phyloP scores from a whole-genome alignment of 2,888 invertebrate species.

The Epinotia demarniana region DNA sequence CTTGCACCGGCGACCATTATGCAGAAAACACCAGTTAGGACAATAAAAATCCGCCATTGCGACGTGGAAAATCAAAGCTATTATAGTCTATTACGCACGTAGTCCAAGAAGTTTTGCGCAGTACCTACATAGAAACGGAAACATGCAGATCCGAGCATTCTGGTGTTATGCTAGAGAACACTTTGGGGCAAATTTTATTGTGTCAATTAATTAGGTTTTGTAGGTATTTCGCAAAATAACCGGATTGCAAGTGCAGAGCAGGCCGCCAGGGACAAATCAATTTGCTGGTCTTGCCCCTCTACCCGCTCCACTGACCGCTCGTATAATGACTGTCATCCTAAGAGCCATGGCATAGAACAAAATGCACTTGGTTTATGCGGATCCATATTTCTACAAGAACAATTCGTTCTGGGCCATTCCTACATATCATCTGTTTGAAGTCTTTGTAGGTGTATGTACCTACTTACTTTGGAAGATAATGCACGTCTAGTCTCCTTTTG shows the following conservation, averaged over 20 bases:
- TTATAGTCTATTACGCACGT: slow-evolving; percentile 65
- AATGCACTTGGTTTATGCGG: not conserved
- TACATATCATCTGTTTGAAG: no score
- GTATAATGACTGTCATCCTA: slow-evolving; percentile 68
- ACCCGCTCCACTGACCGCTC: slow-evolving; percentile 62
- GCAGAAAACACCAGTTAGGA: slow-evolving; percentile 72
- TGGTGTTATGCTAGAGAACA: no score
- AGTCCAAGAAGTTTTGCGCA: slow-evolving; percentile 49
- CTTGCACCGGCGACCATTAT: slow-evolving; percentile 68
- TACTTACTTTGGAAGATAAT: no score
- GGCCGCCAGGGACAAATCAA: slow-evolving; percentile 67
- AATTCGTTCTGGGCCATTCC: no score
- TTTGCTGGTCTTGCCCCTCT: slow-evolving; percentile 63
- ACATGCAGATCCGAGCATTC: not conserved
- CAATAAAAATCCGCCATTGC: slow-evolving; percentile 73
- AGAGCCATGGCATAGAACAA: slow-evolving; percentile 19
- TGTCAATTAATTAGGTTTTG: no score
- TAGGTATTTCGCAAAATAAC: not conserved
- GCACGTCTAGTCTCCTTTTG: no score
- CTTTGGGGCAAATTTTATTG: no score
- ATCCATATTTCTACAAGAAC: no score
- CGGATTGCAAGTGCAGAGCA: slow-evolving; percentile 58
- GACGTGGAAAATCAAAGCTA: slow-evolving; percentile 73
- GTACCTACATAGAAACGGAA: slow-evolving; percentile 3
- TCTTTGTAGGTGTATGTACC: no score